These are phyloP conservation scores for Aphelocoma coerulescens DNA, from an alignment of 2,113 vertebrate genomes.

Conservation along the genomic window DNA sequence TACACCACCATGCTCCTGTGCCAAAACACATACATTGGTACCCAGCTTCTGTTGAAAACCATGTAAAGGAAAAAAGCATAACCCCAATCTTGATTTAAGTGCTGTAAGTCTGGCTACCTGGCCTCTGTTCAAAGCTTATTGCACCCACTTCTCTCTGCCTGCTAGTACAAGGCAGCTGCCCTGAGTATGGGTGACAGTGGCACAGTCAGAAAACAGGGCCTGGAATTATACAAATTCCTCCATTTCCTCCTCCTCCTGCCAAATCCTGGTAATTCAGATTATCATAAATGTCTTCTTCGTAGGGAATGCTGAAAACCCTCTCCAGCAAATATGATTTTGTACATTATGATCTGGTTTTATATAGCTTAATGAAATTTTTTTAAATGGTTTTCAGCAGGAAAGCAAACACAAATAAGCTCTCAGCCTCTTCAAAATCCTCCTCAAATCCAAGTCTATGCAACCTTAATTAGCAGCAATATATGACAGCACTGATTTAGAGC, in stretches of 20 bases:
- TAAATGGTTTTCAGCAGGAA: neutral
- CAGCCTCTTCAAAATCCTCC: neutral
- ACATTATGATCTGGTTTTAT: neutral
- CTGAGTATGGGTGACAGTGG: neutral
- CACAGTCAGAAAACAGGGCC: neutral
- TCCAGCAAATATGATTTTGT: neutral
- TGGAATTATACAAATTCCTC: neutral
- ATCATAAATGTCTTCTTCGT: neutral
- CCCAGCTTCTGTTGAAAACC: neutral
- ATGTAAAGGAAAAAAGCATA: neutral
- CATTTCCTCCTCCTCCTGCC: neutral
- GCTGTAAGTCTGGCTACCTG: neutral
- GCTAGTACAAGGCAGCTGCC: neutral
- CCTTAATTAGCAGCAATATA: neutral
- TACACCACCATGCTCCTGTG: accelerated
- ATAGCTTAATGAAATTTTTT: neutral
- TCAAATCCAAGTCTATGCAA: neutral
- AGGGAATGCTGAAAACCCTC: neutral
- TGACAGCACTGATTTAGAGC: neutral
- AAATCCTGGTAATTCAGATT: neutral
- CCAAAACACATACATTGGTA: neutral
- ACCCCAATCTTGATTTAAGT: neutral
- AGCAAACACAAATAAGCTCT: neutral
- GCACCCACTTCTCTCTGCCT: neutral
- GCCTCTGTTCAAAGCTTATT: neutral